Conservation (phyloP, 2,113 vertebrate genomes). For the Oncorhynchus clarkii region DNA sequence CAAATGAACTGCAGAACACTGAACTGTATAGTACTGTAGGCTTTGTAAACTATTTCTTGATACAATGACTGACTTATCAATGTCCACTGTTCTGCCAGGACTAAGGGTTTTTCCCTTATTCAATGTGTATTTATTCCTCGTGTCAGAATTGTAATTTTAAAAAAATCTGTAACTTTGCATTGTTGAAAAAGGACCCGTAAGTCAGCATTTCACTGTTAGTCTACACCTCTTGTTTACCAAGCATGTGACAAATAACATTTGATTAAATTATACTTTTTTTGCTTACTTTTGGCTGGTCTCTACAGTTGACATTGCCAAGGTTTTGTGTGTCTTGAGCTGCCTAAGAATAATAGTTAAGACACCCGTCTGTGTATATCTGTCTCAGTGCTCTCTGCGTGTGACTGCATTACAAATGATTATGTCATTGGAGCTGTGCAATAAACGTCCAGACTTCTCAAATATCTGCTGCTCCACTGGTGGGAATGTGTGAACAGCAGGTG, state of each 20-base stretch:
- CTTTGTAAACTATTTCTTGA: no score
- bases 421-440: no score
- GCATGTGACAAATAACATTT: neutral
- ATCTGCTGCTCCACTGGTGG: constrained; percentile 50
- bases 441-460: constrained; percentile 32
- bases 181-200: no score
- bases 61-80: neutral
- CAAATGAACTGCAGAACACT: neutral
- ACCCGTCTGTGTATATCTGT: neutral
- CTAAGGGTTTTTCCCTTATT: no score
- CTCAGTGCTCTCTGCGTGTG: neutral
- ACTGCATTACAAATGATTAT: neutral
- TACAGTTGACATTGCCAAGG: neutral
- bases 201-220: neutral
- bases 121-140: no score
- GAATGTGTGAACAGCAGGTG: constrained; percentile 72
- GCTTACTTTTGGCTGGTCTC: neutral
- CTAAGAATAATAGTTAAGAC: neutral
- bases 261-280: neutral
- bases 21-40: neutral
- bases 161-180: no score
- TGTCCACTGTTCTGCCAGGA: neutral
- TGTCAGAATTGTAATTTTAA: no score
- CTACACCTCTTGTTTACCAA: neutral
- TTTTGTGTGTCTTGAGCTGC: neutral